Evolutionary conservation across 2,888 invertebrate genomes (phyloP).

Genomic region (Anorthoa munda): DNA sequence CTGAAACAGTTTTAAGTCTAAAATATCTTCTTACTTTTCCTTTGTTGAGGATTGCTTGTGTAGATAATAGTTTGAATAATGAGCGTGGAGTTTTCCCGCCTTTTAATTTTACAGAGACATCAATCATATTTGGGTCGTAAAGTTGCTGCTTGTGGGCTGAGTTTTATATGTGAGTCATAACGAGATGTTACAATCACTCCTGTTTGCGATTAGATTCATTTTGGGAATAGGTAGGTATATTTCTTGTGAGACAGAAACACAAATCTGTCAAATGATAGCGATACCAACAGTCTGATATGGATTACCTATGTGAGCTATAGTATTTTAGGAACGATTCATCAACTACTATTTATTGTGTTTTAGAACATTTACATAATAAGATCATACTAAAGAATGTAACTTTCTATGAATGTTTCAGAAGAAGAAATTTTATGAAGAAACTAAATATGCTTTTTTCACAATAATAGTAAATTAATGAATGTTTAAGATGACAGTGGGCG

Average conservation of each 20-base stretch:
- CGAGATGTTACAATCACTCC: not conserved
- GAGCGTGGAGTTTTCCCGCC: conserved; percentile 8
- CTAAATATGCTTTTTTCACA: no score
- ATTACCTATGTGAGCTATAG: no score
- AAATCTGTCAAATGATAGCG: no score
- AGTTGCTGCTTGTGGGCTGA: conserved; percentile 4
- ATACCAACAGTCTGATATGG: no score
- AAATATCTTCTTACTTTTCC: conserved; percentile 34
- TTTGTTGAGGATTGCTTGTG: conserved; percentile 34
- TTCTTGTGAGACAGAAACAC: no score
- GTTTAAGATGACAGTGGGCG: no score
- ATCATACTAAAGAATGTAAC: not conserved
- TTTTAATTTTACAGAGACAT: conserved; percentile 39
- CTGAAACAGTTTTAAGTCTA: conserved; percentile 44
- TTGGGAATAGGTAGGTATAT: not conserved
- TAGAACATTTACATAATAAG: no score
- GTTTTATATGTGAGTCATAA: not conserved
- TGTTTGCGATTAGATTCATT: not conserved
- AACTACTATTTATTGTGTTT: no score
- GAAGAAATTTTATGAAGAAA: no score
- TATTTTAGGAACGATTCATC: not conserved
- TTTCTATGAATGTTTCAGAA: not conserved
- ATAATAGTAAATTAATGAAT: no score
- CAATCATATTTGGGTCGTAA: conserved; percentile 12
- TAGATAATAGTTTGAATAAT: conserved; percentile 38